These are phyloP conservation scores for Sebastes goodei DNA, from an alignment of 2,797 vertebrate species.

Conservation along the genomic window DNA sequence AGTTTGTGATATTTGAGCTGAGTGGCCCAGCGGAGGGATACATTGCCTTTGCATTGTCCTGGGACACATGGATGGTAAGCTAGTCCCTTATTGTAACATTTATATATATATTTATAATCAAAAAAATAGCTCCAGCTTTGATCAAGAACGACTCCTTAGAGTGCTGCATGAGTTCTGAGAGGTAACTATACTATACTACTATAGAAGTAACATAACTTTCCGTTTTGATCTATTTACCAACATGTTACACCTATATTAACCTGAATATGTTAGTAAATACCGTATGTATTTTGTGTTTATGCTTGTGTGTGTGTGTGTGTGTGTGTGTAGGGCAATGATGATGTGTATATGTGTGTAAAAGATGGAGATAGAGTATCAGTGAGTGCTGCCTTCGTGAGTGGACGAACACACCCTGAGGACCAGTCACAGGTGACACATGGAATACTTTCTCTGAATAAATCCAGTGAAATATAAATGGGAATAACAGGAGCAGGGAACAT, in stretches of 20 bases:
- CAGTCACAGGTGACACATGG: constrained; percentile 72
- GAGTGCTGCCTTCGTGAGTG: constrained; percentile 71
- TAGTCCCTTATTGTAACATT: background rate
- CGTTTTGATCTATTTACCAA: background rate
- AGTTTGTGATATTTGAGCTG: constrained; percentile 83
- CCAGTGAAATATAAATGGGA: constrained; percentile 32
- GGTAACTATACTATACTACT: no score
- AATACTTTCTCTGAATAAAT: background rate
- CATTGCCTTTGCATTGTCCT: constrained; percentile 85
- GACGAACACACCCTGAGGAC: constrained; percentile 77
- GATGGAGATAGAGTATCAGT: constrained; percentile 64
- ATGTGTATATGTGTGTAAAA: constrained; percentile 83
- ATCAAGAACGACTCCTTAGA: background rate
- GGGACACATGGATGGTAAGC: constrained; percentile 89
- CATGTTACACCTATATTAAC: background rate
- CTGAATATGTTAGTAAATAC: background rate
- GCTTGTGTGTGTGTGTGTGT: background rate
- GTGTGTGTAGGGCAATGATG: constrained; percentile 83
- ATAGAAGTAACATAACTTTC: background rate
- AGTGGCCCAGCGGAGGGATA: constrained; percentile 87
- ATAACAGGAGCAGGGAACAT: no score
- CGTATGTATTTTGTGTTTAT: background rate
- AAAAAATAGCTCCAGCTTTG: background rate
- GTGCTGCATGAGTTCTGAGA: background rate
- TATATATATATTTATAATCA: no score